These are phyloP conservation scores for Stenolophus ochropezus DNA, from an alignment of 2,888 invertebrate genomes.

Conservation along the genomic window DNA sequence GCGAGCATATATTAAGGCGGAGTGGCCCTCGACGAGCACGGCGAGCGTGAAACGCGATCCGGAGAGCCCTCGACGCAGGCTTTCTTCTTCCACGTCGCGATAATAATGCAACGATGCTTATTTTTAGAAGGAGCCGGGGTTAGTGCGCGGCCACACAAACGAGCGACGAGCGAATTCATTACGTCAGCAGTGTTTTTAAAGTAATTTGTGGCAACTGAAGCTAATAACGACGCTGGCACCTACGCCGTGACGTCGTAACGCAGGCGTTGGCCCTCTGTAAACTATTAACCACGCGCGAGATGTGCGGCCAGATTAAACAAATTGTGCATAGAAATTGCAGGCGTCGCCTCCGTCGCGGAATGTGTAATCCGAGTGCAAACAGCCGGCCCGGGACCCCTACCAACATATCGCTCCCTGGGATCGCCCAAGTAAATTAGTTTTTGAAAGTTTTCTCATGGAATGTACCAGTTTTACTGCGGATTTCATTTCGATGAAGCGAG, in stretches of 20 bases:
- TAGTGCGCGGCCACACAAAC: constrained; percentile 14
- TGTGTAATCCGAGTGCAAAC: constrained; percentile 53
- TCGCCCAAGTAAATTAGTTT: constrained; percentile 54
- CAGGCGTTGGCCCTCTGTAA: constrained; percentile 7
- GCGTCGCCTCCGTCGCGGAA: constrained; percentile 21
- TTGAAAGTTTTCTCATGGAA: constrained; percentile 43
- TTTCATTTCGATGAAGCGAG: constrained; percentile 17
- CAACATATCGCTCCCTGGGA: not conserved
- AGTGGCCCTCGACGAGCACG: constrained; percentile 49
- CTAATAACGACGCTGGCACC: constrained; percentile 30
- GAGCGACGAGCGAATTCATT: constrained; percentile 31
- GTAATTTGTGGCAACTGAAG: constrained; percentile 45
- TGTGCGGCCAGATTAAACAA: constrained; percentile 54
- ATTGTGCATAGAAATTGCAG: constrained; percentile 59
- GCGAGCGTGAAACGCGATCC: constrained; percentile 55
- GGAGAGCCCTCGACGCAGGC: constrained; percentile 39
- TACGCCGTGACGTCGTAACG: not conserved
- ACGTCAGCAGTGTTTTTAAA: constrained; percentile 50
- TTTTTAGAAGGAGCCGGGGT: constrained; percentile 47
- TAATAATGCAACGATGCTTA: constrained; percentile 59
- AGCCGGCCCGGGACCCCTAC: constrained; percentile 15
- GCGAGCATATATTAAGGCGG: constrained; percentile 53
- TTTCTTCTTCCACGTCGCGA: constrained; percentile 36
- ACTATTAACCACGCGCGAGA: constrained; percentile 28
- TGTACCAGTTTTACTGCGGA: constrained; percentile 28